phyloP scores from a whole-genome alignment of 1,140 invertebrate genomes.

The Orchesella cincta region DNA sequence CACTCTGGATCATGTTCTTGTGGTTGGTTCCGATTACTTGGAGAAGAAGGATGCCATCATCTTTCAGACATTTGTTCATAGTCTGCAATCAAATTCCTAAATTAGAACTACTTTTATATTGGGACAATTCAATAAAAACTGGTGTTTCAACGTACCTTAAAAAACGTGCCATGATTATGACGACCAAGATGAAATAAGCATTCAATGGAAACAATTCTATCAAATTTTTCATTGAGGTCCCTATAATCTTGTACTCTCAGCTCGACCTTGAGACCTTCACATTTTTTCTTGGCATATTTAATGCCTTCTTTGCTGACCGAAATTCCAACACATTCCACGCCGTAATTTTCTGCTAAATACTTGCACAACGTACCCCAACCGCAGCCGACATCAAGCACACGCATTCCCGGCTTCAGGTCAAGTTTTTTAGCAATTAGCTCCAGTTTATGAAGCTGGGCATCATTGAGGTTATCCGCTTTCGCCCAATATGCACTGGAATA shows the following conservation, averaged over 20 bases:
- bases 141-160: constrained; percentile 10
- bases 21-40: constrained; percentile 44
- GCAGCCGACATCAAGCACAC: background rate
- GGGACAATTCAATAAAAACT: too few species aligned
- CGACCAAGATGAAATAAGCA: constrained; percentile 20
- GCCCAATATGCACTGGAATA: constrained; percentile 4
- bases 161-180: background rate
- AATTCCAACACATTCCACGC: background rate
- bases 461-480: background rate
- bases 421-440: background rate
- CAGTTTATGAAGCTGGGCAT: background rate
- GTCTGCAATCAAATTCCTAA: too few species aligned
- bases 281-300: background rate
- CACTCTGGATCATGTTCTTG: constrained; percentile 19
- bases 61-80: constrained; percentile 42
- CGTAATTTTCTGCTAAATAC: background rate
- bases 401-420: constrained; percentile 12
- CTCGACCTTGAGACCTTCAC: background rate
- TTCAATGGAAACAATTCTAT: constrained; percentile 15
- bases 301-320: background rate
- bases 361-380: constrained; percentile 7
- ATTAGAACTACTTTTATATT: too few species aligned
- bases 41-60: constrained; percentile 47
- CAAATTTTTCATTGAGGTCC: constrained; percentile 5
- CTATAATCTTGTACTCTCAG: background rate